A percentile compares a stretch with the other conserved stretches of the same genome.
Conservation (phyloP, 2,888 invertebrate genomes). For the Orthosia gracilis region DNA sequence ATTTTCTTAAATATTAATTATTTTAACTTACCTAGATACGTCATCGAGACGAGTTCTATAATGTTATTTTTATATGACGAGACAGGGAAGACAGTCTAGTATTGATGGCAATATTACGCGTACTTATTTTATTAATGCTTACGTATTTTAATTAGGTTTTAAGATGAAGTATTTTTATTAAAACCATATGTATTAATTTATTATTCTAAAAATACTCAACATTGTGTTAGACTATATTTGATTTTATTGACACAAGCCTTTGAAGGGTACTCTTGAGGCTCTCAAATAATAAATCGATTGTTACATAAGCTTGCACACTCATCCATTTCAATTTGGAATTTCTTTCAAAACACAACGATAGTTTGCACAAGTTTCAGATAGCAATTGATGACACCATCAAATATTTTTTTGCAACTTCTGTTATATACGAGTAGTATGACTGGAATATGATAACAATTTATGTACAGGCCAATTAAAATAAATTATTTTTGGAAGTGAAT, state of each 20-base stretch:
- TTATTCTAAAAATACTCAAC: constrained; percentile 67
- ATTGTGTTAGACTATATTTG: constrained; percentile 40
- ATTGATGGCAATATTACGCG: constrained; percentile 74
- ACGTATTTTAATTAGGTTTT: constrained; percentile 71
- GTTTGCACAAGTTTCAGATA: neutral
- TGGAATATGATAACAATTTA: constrained; percentile 3
- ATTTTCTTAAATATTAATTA: constrained; percentile 35
- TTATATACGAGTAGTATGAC: constrained; percentile 1
- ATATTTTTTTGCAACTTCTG: neutral
- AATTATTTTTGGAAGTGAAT: constrained; percentile 4
- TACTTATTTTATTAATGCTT: constrained; percentile 76
- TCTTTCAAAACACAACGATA: neutral
- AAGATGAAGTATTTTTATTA: constrained; percentile 67
- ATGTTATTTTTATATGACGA: constrained; percentile 48
- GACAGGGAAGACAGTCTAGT: constrained; percentile 61
- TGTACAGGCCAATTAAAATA: neutral
- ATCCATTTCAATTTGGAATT: constrained; percentile 4
- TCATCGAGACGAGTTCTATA: constrained; percentile 16
- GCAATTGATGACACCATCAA: neutral
- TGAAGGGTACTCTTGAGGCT: neutral
- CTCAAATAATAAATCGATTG: constrained; percentile 1
- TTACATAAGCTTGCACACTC: constrained; percentile 2
- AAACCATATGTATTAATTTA: constrained; percentile 62
- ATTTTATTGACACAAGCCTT: constrained; percentile 21
- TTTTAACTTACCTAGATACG: constrained; percentile 32